Base-by-base conservation (phyloP, 2,797 vertebrate species). In the Xiphophorus birchmanni region DNA sequence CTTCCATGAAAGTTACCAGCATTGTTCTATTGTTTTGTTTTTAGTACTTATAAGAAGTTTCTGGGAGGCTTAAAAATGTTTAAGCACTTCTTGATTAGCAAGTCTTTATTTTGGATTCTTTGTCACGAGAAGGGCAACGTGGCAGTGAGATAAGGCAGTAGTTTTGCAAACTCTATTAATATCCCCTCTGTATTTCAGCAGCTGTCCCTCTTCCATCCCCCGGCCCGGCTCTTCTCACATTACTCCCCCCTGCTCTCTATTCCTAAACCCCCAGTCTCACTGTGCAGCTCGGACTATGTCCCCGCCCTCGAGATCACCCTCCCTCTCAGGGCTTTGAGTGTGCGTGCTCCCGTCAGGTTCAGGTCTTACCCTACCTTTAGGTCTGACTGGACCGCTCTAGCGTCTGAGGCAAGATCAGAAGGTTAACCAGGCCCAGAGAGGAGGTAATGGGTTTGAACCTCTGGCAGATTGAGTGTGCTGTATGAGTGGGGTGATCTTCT, bases 401-500 rank as follows among this genome's bases (percentile, higher is more conserved):
- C 82, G 83, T 80, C 89, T 69, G 87, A 91, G 85, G 4, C 86
- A 90, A 89, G 89, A 93, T 87, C 90, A 91, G 92, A 91, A 91
- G 90, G 90, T 93, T 93, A 90, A 93, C 90, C 89, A 79, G 92
- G 88, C 91, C 81, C 86, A 77, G 83, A 90, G 91, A 92, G 88
- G 90, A 95, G 94, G 94, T 95, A 95, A 95, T 92, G 87, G 84
- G 84, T 81, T 91, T 15, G 72, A 84, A 88, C 85, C 87, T 90
- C 81, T 76, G 83, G 85, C 80, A 89, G 89, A 83, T 80, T 80
- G 73, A 83, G 83, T 87, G 86, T 88, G 87, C 86, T 88, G 81
- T 45, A 44, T 32, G 78, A 79, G 81, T 74, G 13, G 76, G 74
- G 85, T 82, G 89, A 86, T 89, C 80, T 63, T 84, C 80, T 90